phyloP scores from a whole-genome alignment of 2,888 invertebrate genomes.

The Ariolimax columbianus region DNA sequence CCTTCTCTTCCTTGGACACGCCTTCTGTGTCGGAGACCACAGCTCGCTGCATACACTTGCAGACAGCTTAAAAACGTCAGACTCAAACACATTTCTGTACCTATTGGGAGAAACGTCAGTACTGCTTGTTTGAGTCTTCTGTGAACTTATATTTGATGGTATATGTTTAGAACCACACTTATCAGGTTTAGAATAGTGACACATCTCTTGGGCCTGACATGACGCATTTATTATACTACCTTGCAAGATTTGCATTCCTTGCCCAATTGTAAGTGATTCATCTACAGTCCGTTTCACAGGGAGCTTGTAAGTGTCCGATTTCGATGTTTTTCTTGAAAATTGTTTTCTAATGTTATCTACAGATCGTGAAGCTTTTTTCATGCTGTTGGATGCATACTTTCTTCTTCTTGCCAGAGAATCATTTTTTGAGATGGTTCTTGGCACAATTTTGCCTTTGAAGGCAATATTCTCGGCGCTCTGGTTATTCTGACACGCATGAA shows the following conservation, averaged over 20 bases:
- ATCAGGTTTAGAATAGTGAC: too few species aligned
- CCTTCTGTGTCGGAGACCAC: background rate
- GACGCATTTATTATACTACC: background rate
- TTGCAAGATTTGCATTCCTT: background rate
- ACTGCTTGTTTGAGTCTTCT: background rate
- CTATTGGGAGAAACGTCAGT: background rate
- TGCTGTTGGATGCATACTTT: background rate
- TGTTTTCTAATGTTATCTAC: constrained; percentile 22
- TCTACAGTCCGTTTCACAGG: background rate
- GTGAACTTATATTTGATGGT: background rate
- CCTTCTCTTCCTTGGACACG: background rate
- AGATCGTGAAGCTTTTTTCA: background rate
- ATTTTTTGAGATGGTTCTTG: background rate
- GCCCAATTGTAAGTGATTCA: background rate
- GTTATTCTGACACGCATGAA: constrained; percentile 20
- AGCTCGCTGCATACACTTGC: background rate
- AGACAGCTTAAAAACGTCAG: constrained; percentile 23
- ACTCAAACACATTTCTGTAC: constrained; percentile 38
- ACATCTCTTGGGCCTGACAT: too few species aligned
- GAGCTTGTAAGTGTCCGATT: background rate
- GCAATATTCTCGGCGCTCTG: constrained; percentile 41
- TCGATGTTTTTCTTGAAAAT: background rate
- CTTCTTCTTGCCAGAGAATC: background rate
- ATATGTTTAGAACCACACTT: too few species aligned
- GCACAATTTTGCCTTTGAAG: constrained; percentile 1